Percentiles rank a stretch among this genome's conserved stretches.
Evolutionary conservation across 2,113 vertebrate genomes (phyloP).

Genomic region (Oncorhynchus keta): DNA sequence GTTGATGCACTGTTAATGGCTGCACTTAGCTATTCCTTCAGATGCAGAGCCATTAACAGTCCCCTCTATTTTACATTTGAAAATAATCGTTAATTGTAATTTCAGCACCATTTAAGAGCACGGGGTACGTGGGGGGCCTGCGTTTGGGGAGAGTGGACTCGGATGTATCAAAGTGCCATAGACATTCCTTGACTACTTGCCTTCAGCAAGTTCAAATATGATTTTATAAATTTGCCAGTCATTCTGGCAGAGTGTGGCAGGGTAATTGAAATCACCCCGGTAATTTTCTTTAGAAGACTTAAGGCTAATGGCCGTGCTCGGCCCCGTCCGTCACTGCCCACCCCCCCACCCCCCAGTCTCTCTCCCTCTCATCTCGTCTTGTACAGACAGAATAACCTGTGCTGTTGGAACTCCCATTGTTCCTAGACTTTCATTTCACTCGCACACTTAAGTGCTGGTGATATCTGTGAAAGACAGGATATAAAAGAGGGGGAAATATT

Average conservation of each 20-base stretch:
- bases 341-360: constrained; percentile 25
- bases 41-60: constrained; percentile 11
- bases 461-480: constrained; percentile 29
- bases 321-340: constrained; percentile 59
- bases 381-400: constrained; percentile 41
- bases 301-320: constrained; percentile 58
- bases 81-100: constrained; percentile 27
- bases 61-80: constrained; percentile 1
- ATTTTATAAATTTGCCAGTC: constrained; percentile 20
- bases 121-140: constrained; percentile 5
- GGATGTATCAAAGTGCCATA: constrained; percentile 5
- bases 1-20: constrained; percentile 27
- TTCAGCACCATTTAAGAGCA: constrained; percentile 19
- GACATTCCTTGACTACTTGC: constrained; percentile 2
- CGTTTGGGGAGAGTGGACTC: constrained; percentile 11
- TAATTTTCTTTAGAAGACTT: constrained; percentile 60
- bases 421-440: constrained; percentile 30
- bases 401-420: constrained; percentile 22
- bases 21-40: constrained; percentile 15
- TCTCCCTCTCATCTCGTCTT: neutral
- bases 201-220: constrained; percentile 2
- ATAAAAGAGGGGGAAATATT: constrained; percentile 40
- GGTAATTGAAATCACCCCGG: constrained; percentile 64
- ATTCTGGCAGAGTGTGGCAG: constrained; percentile 35
- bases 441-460: constrained; percentile 31